phyloP scores from a whole-genome alignment of 37 sponge, comb jelly and placozoan genomes.

The Mnemiopsis leidyi region DNA sequence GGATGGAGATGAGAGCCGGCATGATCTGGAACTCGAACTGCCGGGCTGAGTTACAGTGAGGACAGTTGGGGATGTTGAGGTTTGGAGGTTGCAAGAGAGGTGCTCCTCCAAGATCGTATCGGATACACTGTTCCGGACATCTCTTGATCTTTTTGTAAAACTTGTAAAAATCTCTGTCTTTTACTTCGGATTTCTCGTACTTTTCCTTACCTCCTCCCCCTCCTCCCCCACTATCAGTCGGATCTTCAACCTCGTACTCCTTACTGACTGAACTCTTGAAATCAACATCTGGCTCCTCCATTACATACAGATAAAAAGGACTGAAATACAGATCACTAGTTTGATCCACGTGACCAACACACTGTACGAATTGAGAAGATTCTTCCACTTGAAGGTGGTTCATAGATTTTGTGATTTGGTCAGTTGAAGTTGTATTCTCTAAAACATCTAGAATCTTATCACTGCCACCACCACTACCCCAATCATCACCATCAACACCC shows the following conservation, averaged over 20 bases:
- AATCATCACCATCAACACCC: constrained; percentile 34
- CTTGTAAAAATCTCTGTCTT: constrained; percentile 46
- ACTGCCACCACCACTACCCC: constrained; percentile 12
- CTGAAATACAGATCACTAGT: neutral
- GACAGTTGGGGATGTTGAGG: neutral
- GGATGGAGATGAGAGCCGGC: constrained; percentile 46
- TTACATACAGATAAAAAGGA: constrained; percentile 33
- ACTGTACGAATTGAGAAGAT: neutral
- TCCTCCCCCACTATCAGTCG: neutral
- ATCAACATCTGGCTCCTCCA: constrained; percentile 3
- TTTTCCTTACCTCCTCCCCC: constrained; percentile 21
- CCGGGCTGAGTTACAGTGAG: neutral
- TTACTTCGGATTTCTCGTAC: constrained; percentile 35
- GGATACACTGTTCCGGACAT: constrained; percentile 37
- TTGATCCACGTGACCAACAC: neutral
- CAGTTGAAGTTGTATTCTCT: neutral
- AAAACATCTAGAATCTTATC: neutral
- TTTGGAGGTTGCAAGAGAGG: neutral
- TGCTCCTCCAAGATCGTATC: constrained; percentile 34
- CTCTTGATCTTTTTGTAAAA: constrained; percentile 14
- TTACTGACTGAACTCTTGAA: neutral
- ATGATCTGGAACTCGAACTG: constrained; percentile 46
- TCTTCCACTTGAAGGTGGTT: neutral
- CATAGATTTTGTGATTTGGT: neutral
- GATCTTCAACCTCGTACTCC: neutral